phyloP scores from a whole-genome alignment of 37 sponge, comb jelly and placozoan species.

The Haliclona indistincta region DNA sequence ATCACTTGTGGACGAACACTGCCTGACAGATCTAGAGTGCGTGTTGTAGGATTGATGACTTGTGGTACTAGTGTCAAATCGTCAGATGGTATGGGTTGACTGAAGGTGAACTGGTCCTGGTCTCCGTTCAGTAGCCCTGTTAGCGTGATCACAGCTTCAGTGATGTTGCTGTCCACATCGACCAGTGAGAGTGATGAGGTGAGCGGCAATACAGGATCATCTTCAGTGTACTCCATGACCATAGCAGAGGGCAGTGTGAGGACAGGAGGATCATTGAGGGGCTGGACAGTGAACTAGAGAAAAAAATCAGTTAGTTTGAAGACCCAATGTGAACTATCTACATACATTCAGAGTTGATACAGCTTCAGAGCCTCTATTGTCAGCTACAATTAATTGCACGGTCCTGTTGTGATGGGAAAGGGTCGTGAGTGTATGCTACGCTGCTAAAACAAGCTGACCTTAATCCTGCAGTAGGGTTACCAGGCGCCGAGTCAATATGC shows the following conservation, averaged over 20 bases:
- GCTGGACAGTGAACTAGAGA: constrained; percentile 11
- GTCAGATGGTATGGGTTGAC: no score
- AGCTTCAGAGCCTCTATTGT: background rate
- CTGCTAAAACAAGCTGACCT: background rate
- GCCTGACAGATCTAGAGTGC: no score
- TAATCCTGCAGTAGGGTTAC: constrained; percentile 23
- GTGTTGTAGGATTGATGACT: no score
- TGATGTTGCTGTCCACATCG: constrained; percentile 40
- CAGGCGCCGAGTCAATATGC: constrained; percentile 25
- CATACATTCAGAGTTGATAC: no score
- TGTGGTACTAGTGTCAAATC: no score
- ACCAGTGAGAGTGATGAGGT: constrained; percentile 14
- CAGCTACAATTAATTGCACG: background rate
- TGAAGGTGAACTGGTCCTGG: constrained; percentile 1
- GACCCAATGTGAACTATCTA: no score
- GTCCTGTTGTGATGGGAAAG: background rate
- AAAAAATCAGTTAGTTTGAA: background rate
- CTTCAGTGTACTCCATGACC: constrained; percentile 29
- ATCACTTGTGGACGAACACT: no score
- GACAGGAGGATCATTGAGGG: constrained; percentile 44
- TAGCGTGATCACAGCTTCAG: constrained; percentile 1
- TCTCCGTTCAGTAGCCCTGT: constrained; percentile 24
- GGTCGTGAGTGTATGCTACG: background rate
- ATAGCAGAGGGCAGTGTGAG: background rate
- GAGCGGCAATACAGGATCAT: constrained; percentile 40